Evolutionary conservation across 1,140 invertebrate species (phyloP).

Genomic region (Schlechtendalia chinensis): DNA sequence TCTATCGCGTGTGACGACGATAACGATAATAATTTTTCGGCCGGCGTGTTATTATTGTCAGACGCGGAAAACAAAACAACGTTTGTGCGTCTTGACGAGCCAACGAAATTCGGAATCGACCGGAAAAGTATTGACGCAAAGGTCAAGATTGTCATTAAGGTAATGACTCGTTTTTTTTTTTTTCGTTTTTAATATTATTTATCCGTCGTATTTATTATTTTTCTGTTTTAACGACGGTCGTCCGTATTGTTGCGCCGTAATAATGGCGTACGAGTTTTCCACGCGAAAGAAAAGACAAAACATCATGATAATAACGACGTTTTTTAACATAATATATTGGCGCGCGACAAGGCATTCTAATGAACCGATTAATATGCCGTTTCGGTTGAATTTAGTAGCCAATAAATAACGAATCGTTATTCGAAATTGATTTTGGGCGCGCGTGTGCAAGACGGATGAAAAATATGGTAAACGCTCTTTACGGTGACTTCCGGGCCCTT

Average conservation of each 20-base stretch:
- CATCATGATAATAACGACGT: not conserved
- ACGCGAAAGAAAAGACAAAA: not conserved
- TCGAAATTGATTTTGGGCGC: slow-evolving; percentile 4
- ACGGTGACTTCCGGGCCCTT: not conserved
- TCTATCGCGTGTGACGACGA: too few species aligned
- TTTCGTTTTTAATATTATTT: not conserved
- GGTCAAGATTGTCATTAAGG: slow-evolving; percentile 20
- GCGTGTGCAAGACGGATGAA: not conserved
- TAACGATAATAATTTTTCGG: too few species aligned
- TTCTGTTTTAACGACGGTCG: too few species aligned
- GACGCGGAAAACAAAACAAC: not conserved
- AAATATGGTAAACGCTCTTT: slow-evolving; percentile 12
- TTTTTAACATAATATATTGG: not conserved
- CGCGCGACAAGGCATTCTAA: not conserved
- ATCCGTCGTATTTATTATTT: not conserved
- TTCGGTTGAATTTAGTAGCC: slow-evolving; percentile 1
- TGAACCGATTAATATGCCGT: slow-evolving; percentile 14
- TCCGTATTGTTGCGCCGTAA: not conserved
- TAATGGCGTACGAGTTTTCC: not conserved
- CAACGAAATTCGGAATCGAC: not conserved
- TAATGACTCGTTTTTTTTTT: slow-evolving; percentile 6
- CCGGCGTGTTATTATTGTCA: too few species aligned
- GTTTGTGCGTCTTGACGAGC: not conserved
- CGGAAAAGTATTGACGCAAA: not conserved
- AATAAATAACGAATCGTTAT: not conserved